A percentile compares a stretch with the other conserved stretches of the same genome.
phyloP scores from a whole-genome alignment of 2,113 vertebrate genomes.

The Coptodon rendalli region DNA sequence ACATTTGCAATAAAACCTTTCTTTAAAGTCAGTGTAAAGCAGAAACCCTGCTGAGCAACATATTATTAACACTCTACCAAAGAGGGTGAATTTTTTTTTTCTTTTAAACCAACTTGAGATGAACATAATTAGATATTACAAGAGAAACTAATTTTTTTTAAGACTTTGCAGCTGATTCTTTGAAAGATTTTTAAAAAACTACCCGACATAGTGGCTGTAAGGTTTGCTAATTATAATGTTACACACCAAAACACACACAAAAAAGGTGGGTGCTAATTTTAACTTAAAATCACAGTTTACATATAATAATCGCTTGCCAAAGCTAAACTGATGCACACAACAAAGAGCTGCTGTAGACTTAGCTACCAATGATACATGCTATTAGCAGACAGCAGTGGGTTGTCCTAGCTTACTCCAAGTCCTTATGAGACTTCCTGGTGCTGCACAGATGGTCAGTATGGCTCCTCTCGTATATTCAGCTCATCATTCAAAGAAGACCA shows the following conservation, averaged over 20 bases:
- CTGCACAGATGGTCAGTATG: background rate
- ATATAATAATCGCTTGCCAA: background rate
- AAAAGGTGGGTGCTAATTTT: background rate
- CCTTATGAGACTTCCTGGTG: background rate
- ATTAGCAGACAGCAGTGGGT: background rate
- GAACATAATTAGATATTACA: background rate
- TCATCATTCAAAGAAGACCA: background rate
- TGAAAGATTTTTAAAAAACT: background rate
- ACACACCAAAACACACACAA: background rate
- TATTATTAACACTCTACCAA: background rate
- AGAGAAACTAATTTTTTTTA: background rate
- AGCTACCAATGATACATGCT: background rate
- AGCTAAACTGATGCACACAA: background rate
- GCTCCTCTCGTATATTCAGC: background rate
- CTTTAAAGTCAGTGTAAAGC: background rate
- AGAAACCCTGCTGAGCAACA: background rate
- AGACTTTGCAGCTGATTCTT: background rate
- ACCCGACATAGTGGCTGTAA: background rate
- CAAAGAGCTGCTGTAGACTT: background rate
- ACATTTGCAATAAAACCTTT: background rate
- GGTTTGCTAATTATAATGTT: background rate
- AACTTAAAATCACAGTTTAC: background rate
- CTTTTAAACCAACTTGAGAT: background rate
- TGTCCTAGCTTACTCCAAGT: background rate
- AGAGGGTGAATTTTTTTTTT: background rate